Percentiles rank a stretch among this genome's conserved stretches.
phyloP scores from a whole-genome alignment of 2,888 invertebrate species.

The Stomorhina lunata region DNA sequence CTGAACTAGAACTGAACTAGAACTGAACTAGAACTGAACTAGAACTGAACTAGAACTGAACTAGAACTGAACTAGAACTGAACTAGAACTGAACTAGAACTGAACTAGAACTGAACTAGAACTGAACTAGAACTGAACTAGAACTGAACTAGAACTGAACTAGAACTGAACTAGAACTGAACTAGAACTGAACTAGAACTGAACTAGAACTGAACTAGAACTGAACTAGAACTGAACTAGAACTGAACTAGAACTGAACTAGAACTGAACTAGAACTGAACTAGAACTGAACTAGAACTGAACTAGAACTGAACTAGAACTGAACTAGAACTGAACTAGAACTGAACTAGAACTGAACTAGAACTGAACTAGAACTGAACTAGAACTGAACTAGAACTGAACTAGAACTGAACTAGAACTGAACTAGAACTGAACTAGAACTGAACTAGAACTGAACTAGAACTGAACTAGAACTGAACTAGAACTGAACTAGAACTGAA shows the following conservation, averaged over 20 bases:
- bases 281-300: neutral
- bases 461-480: neutral
- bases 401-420: neutral
- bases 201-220: conserved; percentile 1
- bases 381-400: neutral
- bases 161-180: conserved; percentile 4
- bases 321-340: neutral
- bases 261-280: neutral
- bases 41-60: neutral
- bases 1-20: neutral
- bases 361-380: neutral
- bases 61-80: neutral
- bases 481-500: conserved; percentile 1
- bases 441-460: neutral
- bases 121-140: neutral
- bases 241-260: neutral
- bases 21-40: conserved; percentile 4
- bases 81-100: conserved; percentile 1
- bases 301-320: neutral
- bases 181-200: neutral
- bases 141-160: neutral
- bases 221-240: neutral
- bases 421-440: neutral
- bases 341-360: neutral
- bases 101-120: neutral